Evolutionary conservation across 2,888 invertebrate genomes (phyloP).

Genomic region (Schrankia costaestrigalis): DNA sequence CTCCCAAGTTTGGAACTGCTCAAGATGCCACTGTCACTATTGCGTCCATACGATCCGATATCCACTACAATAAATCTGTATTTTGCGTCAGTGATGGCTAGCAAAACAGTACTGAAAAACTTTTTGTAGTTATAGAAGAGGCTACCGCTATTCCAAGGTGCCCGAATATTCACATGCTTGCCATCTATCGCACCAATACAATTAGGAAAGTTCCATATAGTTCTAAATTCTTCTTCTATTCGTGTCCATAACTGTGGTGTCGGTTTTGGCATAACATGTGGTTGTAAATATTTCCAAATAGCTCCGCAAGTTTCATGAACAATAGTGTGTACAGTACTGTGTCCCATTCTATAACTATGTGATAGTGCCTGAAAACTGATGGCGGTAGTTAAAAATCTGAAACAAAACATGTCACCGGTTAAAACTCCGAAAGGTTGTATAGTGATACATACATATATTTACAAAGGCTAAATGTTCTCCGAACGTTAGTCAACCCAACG

Average conservation of each 20-base stretch:
- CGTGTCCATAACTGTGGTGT: slow-evolving; percentile 7
- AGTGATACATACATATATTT: slow-evolving; percentile 4
- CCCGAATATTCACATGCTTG: slow-evolving; percentile 6
- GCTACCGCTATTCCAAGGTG: slow-evolving; percentile 16
- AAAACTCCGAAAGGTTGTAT: slow-evolving; percentile 6
- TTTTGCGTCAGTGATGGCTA: slow-evolving; percentile 17
- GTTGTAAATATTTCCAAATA: slow-evolving; percentile 2
- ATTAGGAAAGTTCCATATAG: slow-evolving; percentile 12
- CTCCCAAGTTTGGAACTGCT: slow-evolving; percentile 11
- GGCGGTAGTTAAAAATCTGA: slow-evolving; percentile 15
- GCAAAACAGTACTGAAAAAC: slow-evolving; percentile 13
- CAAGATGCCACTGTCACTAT: slow-evolving; percentile 13
- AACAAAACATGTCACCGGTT: slow-evolving; percentile 6
- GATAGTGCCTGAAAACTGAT: slow-evolving; percentile 14
- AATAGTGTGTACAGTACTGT: neutral
- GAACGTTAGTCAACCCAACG: slow-evolving; percentile 3
- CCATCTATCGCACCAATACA: slow-evolving; percentile 8
- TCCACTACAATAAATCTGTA: slow-evolving; percentile 15
- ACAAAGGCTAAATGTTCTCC: slow-evolving; percentile 4
- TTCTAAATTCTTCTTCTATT: slow-evolving; percentile 9
- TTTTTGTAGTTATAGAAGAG: slow-evolving; percentile 18
- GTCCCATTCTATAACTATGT: slow-evolving; percentile 14
- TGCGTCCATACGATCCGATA: slow-evolving; percentile 16
- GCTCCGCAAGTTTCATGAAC: neutral
- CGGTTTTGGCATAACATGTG: slow-evolving; percentile 6